These are phyloP conservation scores for Salvator merianae DNA, from an alignment of 2,113 vertebrate species.

Conservation along the genomic window DNA sequence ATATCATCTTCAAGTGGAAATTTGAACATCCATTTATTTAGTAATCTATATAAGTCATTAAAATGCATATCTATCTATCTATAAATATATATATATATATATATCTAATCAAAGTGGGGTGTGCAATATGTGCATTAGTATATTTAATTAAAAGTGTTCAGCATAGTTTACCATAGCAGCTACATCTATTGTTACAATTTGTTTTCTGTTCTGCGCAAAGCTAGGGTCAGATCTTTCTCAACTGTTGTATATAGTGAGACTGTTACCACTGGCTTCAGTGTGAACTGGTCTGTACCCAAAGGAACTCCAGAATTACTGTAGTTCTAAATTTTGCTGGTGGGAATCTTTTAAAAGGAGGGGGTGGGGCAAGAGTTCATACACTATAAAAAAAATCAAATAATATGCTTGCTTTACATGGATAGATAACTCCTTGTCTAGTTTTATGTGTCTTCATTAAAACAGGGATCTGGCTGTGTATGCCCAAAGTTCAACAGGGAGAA, in stretches of 20 bases:
- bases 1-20: conserved; percentile 68
- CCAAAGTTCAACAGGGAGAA: conserved; percentile 72
- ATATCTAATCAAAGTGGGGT: conserved; percentile 69
- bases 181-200: conserved; percentile 73
- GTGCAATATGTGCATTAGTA: conserved; percentile 80
- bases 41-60: conserved; percentile 54
- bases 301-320: conserved; percentile 64
- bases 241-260: conserved; percentile 52
- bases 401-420: conserved; percentile 70
- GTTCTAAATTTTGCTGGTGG: conserved; percentile 73
- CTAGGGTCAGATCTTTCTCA: conserved; percentile 54
- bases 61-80: background rate
- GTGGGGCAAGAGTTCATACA: too few relatives aligned
- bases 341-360: conserved; percentile 62
- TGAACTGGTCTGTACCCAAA: conserved; percentile 49
- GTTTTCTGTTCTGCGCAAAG: conserved; percentile 72
- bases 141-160: conserved; percentile 66
- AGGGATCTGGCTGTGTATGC: conserved; percentile 62
- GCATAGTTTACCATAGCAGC: conserved; percentile 74
- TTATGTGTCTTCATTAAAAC: conserved; percentile 69
- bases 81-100: background rate
- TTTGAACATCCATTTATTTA: conserved; percentile 65
- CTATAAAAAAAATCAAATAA: conserved; percentile 60
- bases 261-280: conserved; percentile 62
- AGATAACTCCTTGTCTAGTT: conserved; percentile 70